Base-by-base conservation (phyloP, 2,113 vertebrate species). In the Hiodon alosoides region DNA sequence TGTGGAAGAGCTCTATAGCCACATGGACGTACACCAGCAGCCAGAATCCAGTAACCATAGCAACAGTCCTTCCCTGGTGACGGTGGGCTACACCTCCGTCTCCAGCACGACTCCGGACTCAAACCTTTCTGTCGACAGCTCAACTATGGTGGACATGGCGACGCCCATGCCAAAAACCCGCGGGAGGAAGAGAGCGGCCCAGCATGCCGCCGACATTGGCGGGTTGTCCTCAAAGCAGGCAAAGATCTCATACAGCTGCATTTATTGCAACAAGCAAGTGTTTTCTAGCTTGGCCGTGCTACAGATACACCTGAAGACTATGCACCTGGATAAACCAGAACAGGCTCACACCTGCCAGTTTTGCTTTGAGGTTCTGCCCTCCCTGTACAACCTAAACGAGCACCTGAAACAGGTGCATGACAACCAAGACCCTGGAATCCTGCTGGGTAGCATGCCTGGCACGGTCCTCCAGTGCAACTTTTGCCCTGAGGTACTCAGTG, bases 61-160 rank as follows among this genome's bases (percentile, higher is more conserved):
- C 89, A 95, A 98, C 88, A 98, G 96, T 84, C 96, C 97, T 0
- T 98, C 95, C 14, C 87, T 98, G 86, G 90, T 98, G 81, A 98
- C 96, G 0, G 92, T 98, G 81, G 97, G 97, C 57, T 98, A 98
- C 85, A 98, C 97, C 69, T 99, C 97, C 0, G 96, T 99, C 80
- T 98, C 96, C 2, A 99, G 97, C 87, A 98, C 97, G 59, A 99
- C 97, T 67, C 97, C 97, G 0, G 97, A 99, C 83, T 99, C 97
- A 0, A 99, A 99, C 83, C 95, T 98, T 76, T 99, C 97, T 0
- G 97, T 97, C 57, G 97, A 99, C 83, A 98, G 97, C 84, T 97
- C 95, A 0, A 96, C 94, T 8, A 96, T 97, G 95, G 94, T 95
- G 76, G 96, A 98, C 84, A 87, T 93, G 0, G 94, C 94, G 10